Conservation (phyloP, 2,113 vertebrate species). For the Lamprologus sp. region DNA sequence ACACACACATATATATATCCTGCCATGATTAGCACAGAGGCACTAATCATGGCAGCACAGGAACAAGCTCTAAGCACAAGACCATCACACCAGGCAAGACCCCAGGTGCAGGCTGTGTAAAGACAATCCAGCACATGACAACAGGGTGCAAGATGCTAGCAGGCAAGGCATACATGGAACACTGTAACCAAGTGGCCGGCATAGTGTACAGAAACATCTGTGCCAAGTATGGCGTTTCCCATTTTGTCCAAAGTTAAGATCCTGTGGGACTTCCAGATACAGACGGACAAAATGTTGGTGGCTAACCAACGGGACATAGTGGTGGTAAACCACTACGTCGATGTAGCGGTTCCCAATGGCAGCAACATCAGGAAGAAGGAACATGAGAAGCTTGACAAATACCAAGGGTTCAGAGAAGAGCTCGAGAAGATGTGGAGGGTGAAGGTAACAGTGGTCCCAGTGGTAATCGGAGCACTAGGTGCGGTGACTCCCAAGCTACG, state of each 20-base stretch:
- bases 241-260: not conserved
- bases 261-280: not conserved
- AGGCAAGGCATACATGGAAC: not conserved
- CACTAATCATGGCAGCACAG: not conserved
- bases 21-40: not conserved
- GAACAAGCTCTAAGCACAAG: not conserved
- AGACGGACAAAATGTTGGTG: not conserved
- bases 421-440: not conserved
- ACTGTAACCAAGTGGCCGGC: fast-evolving
- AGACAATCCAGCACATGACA: not conserved
- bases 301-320: not conserved
- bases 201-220: fast-evolving
- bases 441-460: fast-evolving
- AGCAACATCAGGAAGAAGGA: not conserved
- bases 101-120: not conserved
- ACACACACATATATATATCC: fast-evolving
- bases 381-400: fast-evolving
- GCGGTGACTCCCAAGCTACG: fast-evolving
- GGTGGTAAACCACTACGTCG: not conserved
- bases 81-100: not conserved
- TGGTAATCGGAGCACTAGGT: not conserved
- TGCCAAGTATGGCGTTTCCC: not conserved
- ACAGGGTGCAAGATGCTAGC: not conserved
- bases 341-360: not conserved
- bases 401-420: not conserved